phyloP scores from a whole-genome alignment of 2,888 invertebrate species.

The Malthinus seriepunctatus region DNA sequence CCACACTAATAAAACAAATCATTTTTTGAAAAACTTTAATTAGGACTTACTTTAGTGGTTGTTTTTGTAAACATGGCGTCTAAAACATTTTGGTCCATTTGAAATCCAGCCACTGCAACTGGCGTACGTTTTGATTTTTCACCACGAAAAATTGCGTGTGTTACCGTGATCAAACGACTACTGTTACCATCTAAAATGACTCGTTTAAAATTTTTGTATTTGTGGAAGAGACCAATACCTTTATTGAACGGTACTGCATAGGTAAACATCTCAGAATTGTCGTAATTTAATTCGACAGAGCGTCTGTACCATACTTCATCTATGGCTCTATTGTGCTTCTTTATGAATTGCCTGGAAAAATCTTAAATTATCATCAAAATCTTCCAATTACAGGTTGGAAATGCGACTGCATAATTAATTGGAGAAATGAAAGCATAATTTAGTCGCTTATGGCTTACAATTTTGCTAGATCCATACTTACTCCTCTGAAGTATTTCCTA shows the following conservation, averaged over 20 bases:
- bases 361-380: too few relatives aligned
- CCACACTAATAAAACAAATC: conserved; percentile 5
- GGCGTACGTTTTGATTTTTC: conserved; percentile 63
- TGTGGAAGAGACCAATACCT: background rate
- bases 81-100: conserved; percentile 79
- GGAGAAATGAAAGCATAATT: too few relatives aligned
- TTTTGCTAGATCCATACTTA: background rate
- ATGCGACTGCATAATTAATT: too few relatives aligned
- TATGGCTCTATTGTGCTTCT: conserved; percentile 72
- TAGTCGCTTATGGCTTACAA: too few relatives aligned
- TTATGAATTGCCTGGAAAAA: conserved; percentile 67
- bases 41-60: conserved; percentile 66
- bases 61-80: conserved; percentile 78
- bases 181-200: conserved; percentile 47
- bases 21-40: conserved; percentile 42
- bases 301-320: conserved; percentile 89
- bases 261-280: conserved; percentile 74
- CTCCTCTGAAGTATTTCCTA: conserved; percentile 6
- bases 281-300: conserved; percentile 82
- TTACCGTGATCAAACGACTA: conserved; percentile 78
- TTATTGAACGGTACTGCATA: conserved; percentile 73
- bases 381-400: too few relatives aligned
- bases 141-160: conserved; percentile 77
- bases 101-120: conserved; percentile 74
- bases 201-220: too few relatives aligned